Evolutionary conservation across 2,797 vertebrate species (phyloP).

Genomic region (Mus minutoides): DNA sequence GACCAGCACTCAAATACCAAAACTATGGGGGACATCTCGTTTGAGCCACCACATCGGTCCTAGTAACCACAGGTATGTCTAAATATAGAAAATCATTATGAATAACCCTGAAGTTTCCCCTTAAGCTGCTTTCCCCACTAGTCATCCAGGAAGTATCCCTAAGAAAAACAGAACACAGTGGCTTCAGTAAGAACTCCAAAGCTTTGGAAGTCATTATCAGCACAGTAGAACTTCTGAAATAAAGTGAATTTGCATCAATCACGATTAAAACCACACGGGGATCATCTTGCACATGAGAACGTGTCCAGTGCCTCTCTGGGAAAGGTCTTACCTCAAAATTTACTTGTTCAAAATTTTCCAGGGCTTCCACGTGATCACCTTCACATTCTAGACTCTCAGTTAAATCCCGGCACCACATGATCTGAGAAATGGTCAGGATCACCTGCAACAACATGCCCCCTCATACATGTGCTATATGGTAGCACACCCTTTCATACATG

Average conservation of each 20-base stretch:
- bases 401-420: conserved; percentile 94
- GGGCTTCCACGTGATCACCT: conserved; percentile 85
- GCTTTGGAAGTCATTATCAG: background rate
- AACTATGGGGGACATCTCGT: background rate
- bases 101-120: conserved; percentile 6
- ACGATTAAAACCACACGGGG: background rate
- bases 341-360: conserved; percentile 90
- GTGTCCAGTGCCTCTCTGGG: background rate
- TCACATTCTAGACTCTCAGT: conserved; percentile 89
- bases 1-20: background rate
- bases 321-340: conserved; percentile 89
- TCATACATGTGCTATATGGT: background rate
- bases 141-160: background rate
- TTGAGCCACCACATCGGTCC: background rate
- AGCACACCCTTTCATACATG: background rate
- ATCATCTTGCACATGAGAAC: background rate
- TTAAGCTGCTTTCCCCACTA: background rate
- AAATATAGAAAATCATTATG: conserved; percentile 7
- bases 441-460: background rate
- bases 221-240: conserved; percentile 14
- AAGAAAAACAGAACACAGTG: background rate
- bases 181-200: background rate
- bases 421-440: conserved; percentile 90
- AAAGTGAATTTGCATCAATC: background rate
- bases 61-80: background rate